A percentile compares a stretch with the other conserved stretches of the same genome.
phyloP scores from a whole-genome alignment of 1,140 invertebrate species.

The Atta colombica region DNA sequence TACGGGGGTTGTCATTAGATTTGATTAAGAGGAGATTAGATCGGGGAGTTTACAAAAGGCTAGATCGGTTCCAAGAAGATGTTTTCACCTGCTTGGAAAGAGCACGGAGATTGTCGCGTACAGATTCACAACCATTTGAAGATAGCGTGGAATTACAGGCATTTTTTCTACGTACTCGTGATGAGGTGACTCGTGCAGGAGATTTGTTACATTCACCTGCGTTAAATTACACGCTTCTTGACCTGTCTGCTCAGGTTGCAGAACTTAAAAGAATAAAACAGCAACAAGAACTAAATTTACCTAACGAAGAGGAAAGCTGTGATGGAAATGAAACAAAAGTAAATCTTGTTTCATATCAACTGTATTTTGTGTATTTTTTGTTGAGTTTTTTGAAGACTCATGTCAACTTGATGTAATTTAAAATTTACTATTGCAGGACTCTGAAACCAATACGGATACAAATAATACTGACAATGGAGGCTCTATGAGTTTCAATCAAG shows the following conservation, averaged over 20 bases:
- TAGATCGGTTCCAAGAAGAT: slow-evolving; percentile 99
- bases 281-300: slow-evolving; percentile 89
- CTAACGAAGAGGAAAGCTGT: slow-evolving; percentile 91
- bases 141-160: slow-evolving; percentile 97
- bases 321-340: slow-evolving; percentile 86
- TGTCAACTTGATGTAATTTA: slow-evolving; percentile 50
- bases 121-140: slow-evolving; percentile 97
- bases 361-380: background rate
- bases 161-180: slow-evolving; percentile 94
- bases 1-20: slow-evolving; percentile 93
- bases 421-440: slow-evolving; percentile 73
- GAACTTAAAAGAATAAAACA: slow-evolving; percentile 92
- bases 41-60: slow-evolving; percentile 94
- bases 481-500: slow-evolving; percentile 90
- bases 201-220: slow-evolving; percentile 95
- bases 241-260: slow-evolving; percentile 92
- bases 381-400: background rate
- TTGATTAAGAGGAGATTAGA: slow-evolving; percentile 94
- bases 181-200: slow-evolving; percentile 92
- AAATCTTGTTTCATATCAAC: slow-evolving; percentile 4
- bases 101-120: slow-evolving; percentile 94
- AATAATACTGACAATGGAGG: slow-evolving; percentile 84
- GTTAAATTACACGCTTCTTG: slow-evolving; percentile 91
- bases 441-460: slow-evolving; percentile 69
- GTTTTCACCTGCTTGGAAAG: slow-evolving; percentile 97